Evolutionary conservation across 2,888 invertebrate genomes (phyloP), one percentile per base, ranked within the genome.

Genomic region (Exephanes ischioxanthus): DNA sequence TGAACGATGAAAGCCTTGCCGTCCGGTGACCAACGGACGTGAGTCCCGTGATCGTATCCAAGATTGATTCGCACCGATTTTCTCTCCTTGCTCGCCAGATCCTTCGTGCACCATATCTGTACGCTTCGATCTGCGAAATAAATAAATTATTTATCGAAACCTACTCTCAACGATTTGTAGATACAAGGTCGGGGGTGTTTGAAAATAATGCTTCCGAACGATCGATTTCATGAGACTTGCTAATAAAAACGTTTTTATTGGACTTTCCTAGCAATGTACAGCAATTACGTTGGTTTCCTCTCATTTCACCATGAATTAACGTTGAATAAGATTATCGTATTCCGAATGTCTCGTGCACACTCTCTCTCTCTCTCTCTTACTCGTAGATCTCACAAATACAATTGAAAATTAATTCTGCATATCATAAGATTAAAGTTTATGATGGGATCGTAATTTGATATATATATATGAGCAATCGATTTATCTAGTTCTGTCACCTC

Each of bases 1-100:
- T 97, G 96, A 26, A 97, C 95, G 85, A 98, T 96, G 93, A 98
- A 97, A 2, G 97, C 97, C 93, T 97, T 97, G 55, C 96, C 96
- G 94, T 98, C 98, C 0, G 98, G 98, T 92, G 98, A 98, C 97
- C 98, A 98, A 81, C 96, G 96, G 22, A 98, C 95, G 90, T 96
- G 95, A 0, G 96, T 96, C 0, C 97, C 97, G 94, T 97, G 95
- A 94, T 98, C 98, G 91, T 96, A 97, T 89, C 97, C 97, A 71
- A 98, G 96, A 94, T 98, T 98, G 71, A 97, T 96, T 2, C 98
- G 95, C 16, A 97, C 94, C 1, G 96, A 97, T 95, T 97, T 97
- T 93, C 97, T 96, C 87, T 97, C 97, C 92, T 96, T 96, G 86
- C 96, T 95, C 67, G 94, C 94, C 88, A 97, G 95, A 90, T 97